Evolutionary conservation across 2,888 invertebrate species (phyloP), one percentile per base, ranked within the genome.

Genomic region (Papilio elwesi): DNA sequence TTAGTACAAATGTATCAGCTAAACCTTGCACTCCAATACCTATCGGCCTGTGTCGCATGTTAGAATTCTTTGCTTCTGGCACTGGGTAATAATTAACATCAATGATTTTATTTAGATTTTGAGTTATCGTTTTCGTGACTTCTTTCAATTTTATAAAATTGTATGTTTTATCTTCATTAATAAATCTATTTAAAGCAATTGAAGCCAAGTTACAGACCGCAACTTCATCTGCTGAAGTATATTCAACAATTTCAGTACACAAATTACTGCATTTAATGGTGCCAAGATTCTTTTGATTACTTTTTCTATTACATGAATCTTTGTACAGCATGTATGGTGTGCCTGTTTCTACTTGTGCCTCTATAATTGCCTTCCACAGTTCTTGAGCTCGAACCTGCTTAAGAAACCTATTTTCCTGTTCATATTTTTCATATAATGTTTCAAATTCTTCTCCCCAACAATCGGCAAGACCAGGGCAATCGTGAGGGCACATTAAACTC

Each of bases 201-300:
- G 99, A 99, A 0, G 99, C 99, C 83, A 99, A 94, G 93, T 99
- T 99, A 88, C 99, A 99, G 0, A 99, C 99, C 8, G 99, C 99
- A 49, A 99, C 96, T 95, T 99, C 99, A 90, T 98, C 98, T 1
- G 96, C 91, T 13, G 98, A 95, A 4, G 98, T 98, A 88, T 98
- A 99, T 87, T 99, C 98, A 0, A 99, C 96, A 79, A 99, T 98
- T 95, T 99, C 99, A 0, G 99, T 99, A 87, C 99, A 99, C 52
- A 99, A 94, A 89, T 99, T 99, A 81, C 98, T 98, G 89, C 99
- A 98, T 90, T 98, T 99, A 79, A 99, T 99, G 0, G 99, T 99
- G 13, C 99, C 99, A 73, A 99, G 93, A 91, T 99, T 99, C 88
- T 99, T 97, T 83, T 99, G 99, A 89, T 99, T 99, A 74, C 98